Evolutionary conservation across 2,888 invertebrate species (phyloP).

Genomic region (Agrochola circellaris): DNA sequence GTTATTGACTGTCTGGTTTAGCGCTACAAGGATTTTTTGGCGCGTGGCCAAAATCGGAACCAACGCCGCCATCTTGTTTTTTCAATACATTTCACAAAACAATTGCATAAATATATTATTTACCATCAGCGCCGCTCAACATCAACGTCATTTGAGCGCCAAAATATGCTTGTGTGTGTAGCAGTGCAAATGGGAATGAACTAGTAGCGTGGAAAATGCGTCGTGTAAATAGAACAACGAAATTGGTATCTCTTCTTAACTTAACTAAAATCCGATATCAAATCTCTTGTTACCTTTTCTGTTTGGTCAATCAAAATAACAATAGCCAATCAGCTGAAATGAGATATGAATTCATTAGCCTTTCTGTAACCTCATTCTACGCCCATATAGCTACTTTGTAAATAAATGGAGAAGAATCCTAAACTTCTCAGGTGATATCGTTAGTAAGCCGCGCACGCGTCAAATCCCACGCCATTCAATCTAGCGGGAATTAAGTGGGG

Average conservation of each 20-base stretch:
- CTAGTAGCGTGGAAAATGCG: neutral
- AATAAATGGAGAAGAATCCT: conserved; percentile 42
- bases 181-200: neutral
- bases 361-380: neutral
- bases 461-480: conserved; percentile 79
- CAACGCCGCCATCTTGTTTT: no score
- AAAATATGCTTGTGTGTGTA: neutral
- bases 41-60: neutral
- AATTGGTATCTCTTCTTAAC: neutral
- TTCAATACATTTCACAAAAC: neutral
- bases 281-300: neutral
- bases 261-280: neutral
- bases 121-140: neutral
- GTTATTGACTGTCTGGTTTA: conserved; percentile 17
- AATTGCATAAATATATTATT: neutral
- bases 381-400: conserved; percentile 17
- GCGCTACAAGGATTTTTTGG: neutral
- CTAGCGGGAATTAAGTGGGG: conserved; percentile 77
- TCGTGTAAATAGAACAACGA: neutral
- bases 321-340: conserved; percentile 9
- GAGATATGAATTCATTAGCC: conserved; percentile 11
- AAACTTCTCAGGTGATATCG: conserved; percentile 56
- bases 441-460: conserved; percentile 72
- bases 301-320: neutral
- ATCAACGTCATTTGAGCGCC: neutral